Conservation (phyloP, 1,140 invertebrate species). For the Solenopsis fugax region DNA sequence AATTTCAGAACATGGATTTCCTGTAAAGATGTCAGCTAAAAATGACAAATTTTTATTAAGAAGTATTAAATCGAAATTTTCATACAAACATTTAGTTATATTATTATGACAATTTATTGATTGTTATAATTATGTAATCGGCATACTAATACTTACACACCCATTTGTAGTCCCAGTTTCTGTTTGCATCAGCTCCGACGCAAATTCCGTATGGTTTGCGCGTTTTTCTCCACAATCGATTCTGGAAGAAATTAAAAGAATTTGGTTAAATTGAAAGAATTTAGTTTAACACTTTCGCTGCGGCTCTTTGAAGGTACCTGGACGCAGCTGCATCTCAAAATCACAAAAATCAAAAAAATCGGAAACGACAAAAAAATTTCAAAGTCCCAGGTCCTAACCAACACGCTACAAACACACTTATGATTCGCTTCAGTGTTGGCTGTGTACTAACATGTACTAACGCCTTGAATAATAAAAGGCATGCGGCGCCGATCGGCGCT, state of each 20-base stretch:
- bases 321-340: no score
- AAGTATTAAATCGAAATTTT: neutral
- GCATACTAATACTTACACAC: slow-evolving; percentile 82
- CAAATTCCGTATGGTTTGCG: slow-evolving; percentile 88
- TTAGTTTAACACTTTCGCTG: no score
- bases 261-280: neutral
- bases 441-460: no score
- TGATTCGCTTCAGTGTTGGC: no score
- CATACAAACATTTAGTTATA: neutral
- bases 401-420: no score
- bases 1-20: slow-evolving; percentile 90
- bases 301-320: no score
- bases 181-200: slow-evolving; percentile 90
- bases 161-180: slow-evolving; percentile 92
- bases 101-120: neutral
- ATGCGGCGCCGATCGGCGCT: no score
- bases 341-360: no score
- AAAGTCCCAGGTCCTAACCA: no score
- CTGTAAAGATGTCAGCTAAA: slow-evolving; percentile 89
- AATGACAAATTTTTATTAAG: neutral
- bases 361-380: no score
- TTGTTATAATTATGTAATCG: neutral
- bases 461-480: no score
- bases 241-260: slow-evolving; percentile 81
- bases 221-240: slow-evolving; percentile 92